Evolutionary conservation across 92 coral and sea anemone genomes (phyloP), one percentile per base, ranked within the genome.

Genomic region (Porites lobata): DNA sequence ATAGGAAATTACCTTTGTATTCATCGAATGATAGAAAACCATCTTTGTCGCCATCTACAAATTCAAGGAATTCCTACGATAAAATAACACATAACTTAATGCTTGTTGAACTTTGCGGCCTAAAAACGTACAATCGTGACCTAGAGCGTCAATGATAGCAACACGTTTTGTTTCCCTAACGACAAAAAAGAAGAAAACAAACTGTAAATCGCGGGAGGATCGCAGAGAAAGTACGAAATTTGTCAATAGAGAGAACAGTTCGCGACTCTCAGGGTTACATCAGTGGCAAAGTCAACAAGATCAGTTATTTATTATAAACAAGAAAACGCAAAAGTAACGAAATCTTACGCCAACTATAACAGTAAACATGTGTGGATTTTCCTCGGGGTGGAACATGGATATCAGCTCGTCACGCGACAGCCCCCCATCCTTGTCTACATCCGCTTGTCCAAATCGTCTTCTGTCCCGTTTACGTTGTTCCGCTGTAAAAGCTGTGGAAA

Each of bases 341-440:
- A 50, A 59, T 65, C 53, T 7, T 79, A 95, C 98, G 83, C 74
- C 82, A 9, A 92, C 90, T 24, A 94, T 81, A 29, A 90, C 90
- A 7, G 79, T 76, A 13, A 87, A 59, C 96, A 93, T 95, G 74
- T 90, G 87, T 1, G 94, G 71, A 13, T 79, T 86, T 63, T 95
- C 94, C 68, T 96, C 96, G 2, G 98, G 98, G 56, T 91, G 94
- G 6, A 89, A 73, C 91, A 94, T 82, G 62, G 89, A 79, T 24
- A 86, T 87, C 26, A 94, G 78, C 21, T 94, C 98, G 21, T 91
- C 94, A 79, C 83, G 51, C 57, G 96, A 82, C 50, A 94, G 90
- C 7, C 72, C 74, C 17, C 87, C 90, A 73, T 94, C 95, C 24
- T 81, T 79, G 85, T 92, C 85, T 53, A 47, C 67, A 78, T 90